Evolutionary conservation across 2,113 vertebrate genomes (phyloP).

Genomic region (Falco punctatus): DNA sequence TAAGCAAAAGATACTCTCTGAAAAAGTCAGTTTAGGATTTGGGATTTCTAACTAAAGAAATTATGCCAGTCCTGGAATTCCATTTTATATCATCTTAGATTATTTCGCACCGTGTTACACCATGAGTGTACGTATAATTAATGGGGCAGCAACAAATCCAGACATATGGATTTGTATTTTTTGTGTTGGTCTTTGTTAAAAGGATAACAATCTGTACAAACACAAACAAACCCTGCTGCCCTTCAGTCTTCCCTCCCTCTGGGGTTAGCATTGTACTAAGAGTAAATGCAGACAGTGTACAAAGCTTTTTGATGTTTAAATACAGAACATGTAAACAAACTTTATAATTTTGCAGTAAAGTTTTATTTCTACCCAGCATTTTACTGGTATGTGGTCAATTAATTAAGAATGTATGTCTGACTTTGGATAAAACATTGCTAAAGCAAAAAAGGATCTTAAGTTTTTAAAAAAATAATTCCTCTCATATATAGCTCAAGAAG

Average conservation of each 20-base stretch:
- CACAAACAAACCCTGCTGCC: slow-evolving; percentile 11
- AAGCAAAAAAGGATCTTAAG: neutral
- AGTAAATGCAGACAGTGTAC: neutral
- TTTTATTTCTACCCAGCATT: neutral
- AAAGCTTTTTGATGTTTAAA: slow-evolving; percentile 18
- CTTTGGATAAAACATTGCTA: neutral
- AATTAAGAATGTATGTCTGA: neutral
- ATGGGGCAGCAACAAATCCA: slow-evolving; percentile 34
- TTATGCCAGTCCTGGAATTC: neutral
- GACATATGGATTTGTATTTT: slow-evolving; percentile 58
- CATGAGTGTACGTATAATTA: slow-evolving; percentile 7
- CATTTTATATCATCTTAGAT: neutral
- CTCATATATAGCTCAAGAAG: neutral
- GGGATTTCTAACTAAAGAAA: neutral
- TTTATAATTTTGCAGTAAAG: neutral
- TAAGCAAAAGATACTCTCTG: neutral
- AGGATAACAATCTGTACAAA: slow-evolving; percentile 45
- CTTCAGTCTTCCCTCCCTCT: slow-evolving; percentile 37
- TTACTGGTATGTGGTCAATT: neutral
- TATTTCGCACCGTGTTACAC: neutral
- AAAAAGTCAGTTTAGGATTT: neutral
- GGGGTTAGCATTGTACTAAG: slow-evolving; percentile 12
- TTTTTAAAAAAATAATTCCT: neutral
- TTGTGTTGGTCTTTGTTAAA: slow-evolving; percentile 48
- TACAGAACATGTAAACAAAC: neutral